Evolutionary conservation across 2,797 vertebrate species (phyloP), one percentile per base, ranked within the genome.

Genomic region (Tiaroga cobitis): DNA sequence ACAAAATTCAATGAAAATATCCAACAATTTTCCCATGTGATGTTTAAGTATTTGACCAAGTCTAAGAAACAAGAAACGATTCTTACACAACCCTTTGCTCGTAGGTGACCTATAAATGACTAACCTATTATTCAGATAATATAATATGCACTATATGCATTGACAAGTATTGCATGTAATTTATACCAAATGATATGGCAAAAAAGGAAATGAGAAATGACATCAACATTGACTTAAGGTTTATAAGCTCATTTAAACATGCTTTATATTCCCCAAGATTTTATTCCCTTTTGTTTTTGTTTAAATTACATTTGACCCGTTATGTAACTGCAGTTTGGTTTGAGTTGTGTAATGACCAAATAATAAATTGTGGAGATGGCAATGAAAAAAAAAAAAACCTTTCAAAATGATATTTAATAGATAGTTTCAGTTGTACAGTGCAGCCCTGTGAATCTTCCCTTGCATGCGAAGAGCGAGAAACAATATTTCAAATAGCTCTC

Each of bases 401-500:
- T 76, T 76, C 18, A 76, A 76, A 54, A 16, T 59, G 3, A 78
- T 21, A 79, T 24, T 29, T 29, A 15, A 68, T 49, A 61, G 19
- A 70, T 69, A 65, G 78, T 80, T 67, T 51, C 77, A 24, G 16
- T 43, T 80, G 39, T 65, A 43, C 41, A 67, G 19, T 16, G 46
- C 37, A 70, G 70, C 82, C 49, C 49, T 69, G 26, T 69, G 49
- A 78, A 59, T 56, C 75, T 46, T 78, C 6, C 19, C 19, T 83
- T n/a, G 76, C 51, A 70, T 26, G 37, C 59, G 39, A 70, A 34
- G 65, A 70, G 26, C 7, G 19, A 37, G 43, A 83, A 72, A 76
- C 73, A 84, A 59, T 69, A 65, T 56, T 46, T 78, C 5, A 56
- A 83, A 51, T 80, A 46, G 46, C 74, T 70, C 65, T 84, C 67